phyloP scores from a whole-genome alignment of 2,888 invertebrate genomes.

The Scrobipalpa costella region DNA sequence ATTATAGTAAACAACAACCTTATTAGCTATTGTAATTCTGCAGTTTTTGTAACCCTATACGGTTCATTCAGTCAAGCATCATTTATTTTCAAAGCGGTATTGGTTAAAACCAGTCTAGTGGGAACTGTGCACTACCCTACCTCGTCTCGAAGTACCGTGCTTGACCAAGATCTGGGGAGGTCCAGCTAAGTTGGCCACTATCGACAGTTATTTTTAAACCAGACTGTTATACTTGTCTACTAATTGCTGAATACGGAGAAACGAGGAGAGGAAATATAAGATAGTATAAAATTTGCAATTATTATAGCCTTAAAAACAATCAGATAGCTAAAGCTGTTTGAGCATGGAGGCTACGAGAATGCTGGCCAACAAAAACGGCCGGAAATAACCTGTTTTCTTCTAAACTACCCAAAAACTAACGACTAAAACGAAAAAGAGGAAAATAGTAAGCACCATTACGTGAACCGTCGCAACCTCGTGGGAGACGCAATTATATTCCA shows the following conservation, averaged over 20 bases:
- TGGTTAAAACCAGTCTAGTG: constrained; percentile 37
- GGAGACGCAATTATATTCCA: constrained; percentile 81
- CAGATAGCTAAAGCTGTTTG: not conserved
- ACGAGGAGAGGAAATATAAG: not conserved
- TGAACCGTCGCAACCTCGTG: constrained; percentile 64
- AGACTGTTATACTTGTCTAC: constrained; percentile 43
- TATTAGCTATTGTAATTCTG: constrained; percentile 46
- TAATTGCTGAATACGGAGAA: constrained; percentile 31
- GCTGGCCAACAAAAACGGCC: constrained; percentile 41
- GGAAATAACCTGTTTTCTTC: constrained; percentile 64
- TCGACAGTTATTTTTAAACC: constrained; percentile 46
- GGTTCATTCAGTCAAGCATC: constrained; percentile 50
- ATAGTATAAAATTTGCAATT: not conserved
- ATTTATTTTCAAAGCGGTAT: constrained; percentile 48
- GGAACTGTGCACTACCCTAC: constrained; percentile 34
- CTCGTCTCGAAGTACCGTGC: not conserved
- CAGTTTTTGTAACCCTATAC: constrained; percentile 42
- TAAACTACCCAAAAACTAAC: constrained; percentile 59
- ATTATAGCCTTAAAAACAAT: too few species aligned
- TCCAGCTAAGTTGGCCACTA: constrained; percentile 37
- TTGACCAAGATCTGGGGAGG: constrained; percentile 33
- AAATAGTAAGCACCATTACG: constrained; percentile 57
- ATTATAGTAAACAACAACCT: constrained; percentile 45
- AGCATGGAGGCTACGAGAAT: not conserved
- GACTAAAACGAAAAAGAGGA: constrained; percentile 56